Evolutionary conservation across 2,113 vertebrate species (phyloP).

Genomic region (Eulemur rufifrons): DNA sequence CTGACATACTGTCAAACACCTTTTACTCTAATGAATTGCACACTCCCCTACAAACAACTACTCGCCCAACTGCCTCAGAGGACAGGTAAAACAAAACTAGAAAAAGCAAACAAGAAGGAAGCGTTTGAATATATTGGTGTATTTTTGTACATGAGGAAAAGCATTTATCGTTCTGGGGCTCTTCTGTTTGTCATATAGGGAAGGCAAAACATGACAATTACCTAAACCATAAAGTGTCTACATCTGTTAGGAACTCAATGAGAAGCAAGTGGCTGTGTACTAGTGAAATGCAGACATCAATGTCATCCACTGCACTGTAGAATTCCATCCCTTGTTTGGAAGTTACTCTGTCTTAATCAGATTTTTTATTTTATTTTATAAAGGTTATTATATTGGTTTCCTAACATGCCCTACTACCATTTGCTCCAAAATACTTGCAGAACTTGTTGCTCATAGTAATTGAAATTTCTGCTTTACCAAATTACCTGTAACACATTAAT

Average conservation of each 20-base stretch:
- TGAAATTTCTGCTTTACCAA: not conserved
- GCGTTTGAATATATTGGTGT: not conserved
- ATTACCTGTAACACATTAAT: not conserved
- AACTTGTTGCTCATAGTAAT: not conserved
- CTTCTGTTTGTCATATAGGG: not conserved
- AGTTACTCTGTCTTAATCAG: not conserved
- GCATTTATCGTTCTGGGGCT: not conserved
- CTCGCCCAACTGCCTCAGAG: constrained; percentile 60
- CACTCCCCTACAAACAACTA: constrained; percentile 65
- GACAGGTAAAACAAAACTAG: constrained; percentile 74
- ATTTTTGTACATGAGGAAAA: not conserved
- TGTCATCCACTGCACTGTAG: not conserved
- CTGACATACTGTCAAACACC: constrained; percentile 58
- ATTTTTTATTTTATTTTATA: not conserved
- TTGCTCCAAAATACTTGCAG: not conserved
- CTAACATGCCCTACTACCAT: not conserved
- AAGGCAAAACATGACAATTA: not conserved
- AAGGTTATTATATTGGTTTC: not conserved
- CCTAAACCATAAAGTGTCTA: not conserved
- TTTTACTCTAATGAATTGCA: constrained; percentile 65
- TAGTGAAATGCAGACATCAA: not conserved
- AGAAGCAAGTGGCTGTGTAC: not conserved
- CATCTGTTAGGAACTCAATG: not conserved
- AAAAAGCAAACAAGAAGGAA: not conserved
- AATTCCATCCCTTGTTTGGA: not conserved